Base-by-base conservation (phyloP, 2,888 invertebrate species). In the Rutpela maculata region DNA sequence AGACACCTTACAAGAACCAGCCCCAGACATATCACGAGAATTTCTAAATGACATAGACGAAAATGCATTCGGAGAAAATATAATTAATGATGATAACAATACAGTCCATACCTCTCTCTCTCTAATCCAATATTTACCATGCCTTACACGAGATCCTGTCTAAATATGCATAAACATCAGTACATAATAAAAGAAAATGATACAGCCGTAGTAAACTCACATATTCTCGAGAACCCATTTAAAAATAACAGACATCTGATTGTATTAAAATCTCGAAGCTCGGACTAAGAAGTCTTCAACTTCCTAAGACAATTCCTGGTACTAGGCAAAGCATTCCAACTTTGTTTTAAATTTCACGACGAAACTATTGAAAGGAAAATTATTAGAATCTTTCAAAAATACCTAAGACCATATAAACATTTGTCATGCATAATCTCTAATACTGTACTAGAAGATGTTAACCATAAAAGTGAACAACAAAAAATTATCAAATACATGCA, bases 401-500 rank as follows among this genome's bases (percentile, higher is more conserved):
- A 15, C 15, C 4, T 43, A 43, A 43, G 43, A 15, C 43, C 43
- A 1, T 43, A 12, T 15, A 43, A 43, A 43, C 43, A 43, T 2
- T 15, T 43, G 15, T 43, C 43, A 11, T 43, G 43, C 15, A 59
- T 59, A 6, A 59, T 59, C 9, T 59, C 59, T 5, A 22, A 59
- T 12, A 22, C 2, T 7, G 22, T 26, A 26, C 26, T 59, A 0
- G 59, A 59, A 22, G 59, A 59, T 15, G 10, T 59, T 12, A 59
- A 4, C 0, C 12, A 59, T 11, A 22, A 59, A 6, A 19, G 6
- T 11, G 59, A 59, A 56, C 35, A 35, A 19, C 55, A 69, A 57
- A 22, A 66, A 59, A 50, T 70, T 7, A 74, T 71, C n/a, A 26
- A 18, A 17, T 19, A 78, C 10, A 66, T 71, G 22, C 67, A 75